Evolutionary conservation across 2,888 invertebrate species (phyloP).

Genomic region (Exocentrus adspersus): DNA sequence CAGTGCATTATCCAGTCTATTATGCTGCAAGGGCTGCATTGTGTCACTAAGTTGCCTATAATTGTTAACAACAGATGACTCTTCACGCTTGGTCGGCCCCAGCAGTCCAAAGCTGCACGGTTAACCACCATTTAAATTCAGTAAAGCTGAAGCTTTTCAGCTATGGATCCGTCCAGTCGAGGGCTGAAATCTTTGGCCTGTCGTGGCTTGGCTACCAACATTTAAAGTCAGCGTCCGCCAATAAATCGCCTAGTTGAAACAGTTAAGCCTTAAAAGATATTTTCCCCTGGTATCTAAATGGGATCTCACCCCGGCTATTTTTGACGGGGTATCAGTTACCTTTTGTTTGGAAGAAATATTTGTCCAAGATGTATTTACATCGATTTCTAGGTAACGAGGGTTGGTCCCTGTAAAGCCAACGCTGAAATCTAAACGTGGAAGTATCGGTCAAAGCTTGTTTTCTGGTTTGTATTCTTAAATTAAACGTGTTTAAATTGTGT

Average conservation of each 20-base stretch:
- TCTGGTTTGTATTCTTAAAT: constrained; percentile 51
- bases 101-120: constrained; percentile 9
- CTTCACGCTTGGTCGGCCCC: constrained; percentile 55
- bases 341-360: constrained; percentile 23
- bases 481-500: constrained; percentile 50
- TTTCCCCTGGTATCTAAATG: constrained; percentile 7
- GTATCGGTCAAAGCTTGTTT: constrained; percentile 42
- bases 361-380: constrained; percentile 28
- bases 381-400: constrained; percentile 9
- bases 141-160: neutral
- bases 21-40: constrained; percentile 61
- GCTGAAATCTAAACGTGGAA: constrained; percentile 31
- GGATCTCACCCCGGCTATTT: constrained; percentile 11
- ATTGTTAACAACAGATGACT: constrained; percentile 64
- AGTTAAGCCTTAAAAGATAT: constrained; percentile 11
- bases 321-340: constrained; percentile 23
- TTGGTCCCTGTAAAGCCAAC: neutral
- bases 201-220: constrained; percentile 13
- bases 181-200: constrained; percentile 13
- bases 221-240: constrained; percentile 16
- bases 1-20: constrained; percentile 60
- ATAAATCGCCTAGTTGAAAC: constrained; percentile 4
- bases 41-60: constrained; percentile 63
- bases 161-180: neutral
- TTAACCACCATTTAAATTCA: constrained; percentile 28